Percentiles rank a stretch among this genome's conserved stretches.
Evolutionary conservation across 2,113 vertebrate genomes (phyloP).

Genomic region (Lates calcarifer): DNA sequence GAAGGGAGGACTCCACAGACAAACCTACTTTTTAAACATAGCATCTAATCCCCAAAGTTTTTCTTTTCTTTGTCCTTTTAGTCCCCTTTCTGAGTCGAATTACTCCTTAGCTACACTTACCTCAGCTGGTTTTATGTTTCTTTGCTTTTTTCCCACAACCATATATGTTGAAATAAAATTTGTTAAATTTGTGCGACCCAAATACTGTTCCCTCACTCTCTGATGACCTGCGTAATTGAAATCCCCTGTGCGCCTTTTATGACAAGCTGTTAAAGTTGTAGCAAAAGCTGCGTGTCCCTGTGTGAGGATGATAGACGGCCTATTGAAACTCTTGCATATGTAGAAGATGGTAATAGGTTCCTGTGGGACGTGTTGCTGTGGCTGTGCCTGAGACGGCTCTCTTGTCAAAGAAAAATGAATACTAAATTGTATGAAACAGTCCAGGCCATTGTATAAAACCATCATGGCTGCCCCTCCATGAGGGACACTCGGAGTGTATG

Average conservation of each 20-base stretch:
- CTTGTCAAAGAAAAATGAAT: slow-evolving; percentile 60
- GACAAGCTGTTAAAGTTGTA: slow-evolving; percentile 74
- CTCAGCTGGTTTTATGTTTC: slow-evolving; percentile 18
- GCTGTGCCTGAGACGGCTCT: slow-evolving; percentile 41
- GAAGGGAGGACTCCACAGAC: slow-evolving; percentile 39
- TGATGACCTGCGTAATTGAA: slow-evolving; percentile 69
- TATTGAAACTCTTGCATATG: slow-evolving; percentile 77
- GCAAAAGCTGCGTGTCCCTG: slow-evolving; percentile 66
- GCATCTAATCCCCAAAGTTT: neutral
- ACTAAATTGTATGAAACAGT: slow-evolving; percentile 61
- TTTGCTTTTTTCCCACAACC: slow-evolving; percentile 18
- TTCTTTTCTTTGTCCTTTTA: slow-evolving; percentile 16
- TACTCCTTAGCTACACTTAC: neutral
- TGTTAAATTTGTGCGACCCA: slow-evolving; percentile 57
- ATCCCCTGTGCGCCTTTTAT: slow-evolving; percentile 62
- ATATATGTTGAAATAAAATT: slow-evolving; percentile 41
- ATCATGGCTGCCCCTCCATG: slow-evolving; percentile 29
- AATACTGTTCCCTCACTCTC: slow-evolving; percentile 55
- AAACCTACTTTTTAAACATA: slow-evolving; percentile 45
- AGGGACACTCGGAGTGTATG: neutral
- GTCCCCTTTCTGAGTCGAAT: neutral
- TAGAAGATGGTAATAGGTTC: slow-evolving; percentile 79
- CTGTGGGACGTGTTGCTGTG: slow-evolving; percentile 74
- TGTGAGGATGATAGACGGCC: slow-evolving; percentile 78
- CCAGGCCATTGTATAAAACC: slow-evolving; percentile 41